Base-by-base conservation (phyloP, 2,113 vertebrate species). In the Melanocharis versteri region DNA sequence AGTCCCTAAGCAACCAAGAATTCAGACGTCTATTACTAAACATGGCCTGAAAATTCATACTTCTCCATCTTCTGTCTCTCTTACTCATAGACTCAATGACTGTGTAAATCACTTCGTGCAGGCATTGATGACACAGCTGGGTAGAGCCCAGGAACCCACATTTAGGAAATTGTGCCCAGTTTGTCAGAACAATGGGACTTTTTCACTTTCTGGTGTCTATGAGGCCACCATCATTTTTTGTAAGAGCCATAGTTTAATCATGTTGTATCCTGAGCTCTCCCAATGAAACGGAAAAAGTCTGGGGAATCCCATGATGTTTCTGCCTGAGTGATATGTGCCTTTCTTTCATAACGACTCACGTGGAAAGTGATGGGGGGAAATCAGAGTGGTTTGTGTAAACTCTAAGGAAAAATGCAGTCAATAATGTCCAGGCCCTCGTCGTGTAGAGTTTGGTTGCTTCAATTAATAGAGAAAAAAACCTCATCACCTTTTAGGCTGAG, bases 1-100 rank as follows among this genome's bases (percentile, higher is more conserved):
- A 90, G 44, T 69, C 83, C 50, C 91, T 79, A 91, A 86, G 16
- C 44, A 83, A 50, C 51, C 50, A 82, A 54, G 35, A 65, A 42
- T 47, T 37, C 27, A 56, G 21, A 28, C 22, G 44, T 51, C 35
- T 86, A 3, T 62, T 69, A 54, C 37, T 93, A 53, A 88, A 40
- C 12, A 28, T 58, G 21, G 26, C 48, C 28, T 51, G 64, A 80
- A 45, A 85, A 79, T 53, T 53, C 51, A 51, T 47, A 58, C 76
- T 83, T 86, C 79, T 94, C 53, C 9, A 15, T 61, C 40, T 79
- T 30, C 44, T 82, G 39, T 73, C 45, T 78, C 27, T 51, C 40
- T 75, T 40, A 56, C 28, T 79, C n/a, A 13, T 6, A 60, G 60
- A 6, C 60, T 69, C 61, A 70, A 39, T 47, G 56, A 27, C 7